phyloP scores from a whole-genome alignment of 2,113 vertebrate species.

The Mormoops blainvillei region DNA sequence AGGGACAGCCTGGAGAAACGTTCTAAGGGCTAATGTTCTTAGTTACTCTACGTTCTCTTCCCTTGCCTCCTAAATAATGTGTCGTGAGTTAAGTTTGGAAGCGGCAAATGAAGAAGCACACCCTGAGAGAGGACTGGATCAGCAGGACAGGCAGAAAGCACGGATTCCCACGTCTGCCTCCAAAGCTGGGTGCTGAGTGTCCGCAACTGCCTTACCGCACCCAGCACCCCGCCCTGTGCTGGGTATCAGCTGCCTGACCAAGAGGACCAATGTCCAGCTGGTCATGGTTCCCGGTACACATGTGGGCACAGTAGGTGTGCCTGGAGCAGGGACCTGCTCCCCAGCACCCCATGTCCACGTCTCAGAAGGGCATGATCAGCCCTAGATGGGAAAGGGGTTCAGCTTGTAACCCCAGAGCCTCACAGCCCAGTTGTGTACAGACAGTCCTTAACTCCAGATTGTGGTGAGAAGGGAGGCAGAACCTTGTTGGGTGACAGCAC shows the following conservation, averaged over 20 bases:
- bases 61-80: background rate
- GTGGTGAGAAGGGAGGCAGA: background rate
- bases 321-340: background rate
- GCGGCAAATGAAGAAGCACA: background rate
- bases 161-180: too few species aligned
- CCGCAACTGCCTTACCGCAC: background rate
- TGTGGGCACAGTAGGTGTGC: background rate
- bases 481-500: background rate
- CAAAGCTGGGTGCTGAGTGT: background rate
- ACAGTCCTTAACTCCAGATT: background rate
- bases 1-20: background rate
- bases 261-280: background rate
- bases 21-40: background rate
- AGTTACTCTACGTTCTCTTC: background rate
- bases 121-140: rapidly evolving
- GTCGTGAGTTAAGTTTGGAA: background rate
- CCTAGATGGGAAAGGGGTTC: too few species aligned
- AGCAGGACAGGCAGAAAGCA: too few species aligned
- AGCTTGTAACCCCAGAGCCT: background rate
- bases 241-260: background rate
- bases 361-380: background rate
- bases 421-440: rapidly evolving
- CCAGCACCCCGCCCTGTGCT: background rate
- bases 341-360: too few species aligned
- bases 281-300: background rate